Evolutionary conservation across 2,113 vertebrate species (phyloP).

Genomic region (Neodontobutis hainanensis): DNA sequence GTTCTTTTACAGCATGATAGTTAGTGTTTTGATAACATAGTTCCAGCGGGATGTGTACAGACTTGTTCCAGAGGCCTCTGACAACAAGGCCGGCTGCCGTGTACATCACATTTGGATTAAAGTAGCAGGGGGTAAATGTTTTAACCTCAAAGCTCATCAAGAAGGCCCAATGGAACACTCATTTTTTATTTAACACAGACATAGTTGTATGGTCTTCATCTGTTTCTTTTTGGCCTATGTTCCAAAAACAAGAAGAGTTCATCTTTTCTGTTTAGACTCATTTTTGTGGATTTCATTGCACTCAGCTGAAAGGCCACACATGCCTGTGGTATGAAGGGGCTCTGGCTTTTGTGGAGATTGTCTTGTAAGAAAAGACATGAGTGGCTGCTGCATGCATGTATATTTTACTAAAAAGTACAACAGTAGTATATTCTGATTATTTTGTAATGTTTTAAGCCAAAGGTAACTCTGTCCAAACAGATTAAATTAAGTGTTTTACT

Average conservation of each 20-base stretch:
- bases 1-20: neutral
- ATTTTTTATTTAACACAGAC: slow-evolving; percentile 12
- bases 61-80: neutral
- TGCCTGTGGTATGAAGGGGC: slow-evolving; percentile 16
- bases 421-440: no score
- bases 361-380: slow-evolving; percentile 11
- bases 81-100: neutral
- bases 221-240: slow-evolving; percentile 2
- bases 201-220: slow-evolving; percentile 17
- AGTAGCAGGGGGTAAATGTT: neutral
- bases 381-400: neutral
- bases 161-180: slow-evolving; percentile 1
- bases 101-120: slow-evolving; percentile 3
- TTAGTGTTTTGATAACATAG: slow-evolving; percentile 17
- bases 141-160: neutral
- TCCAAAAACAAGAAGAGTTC: neutral
- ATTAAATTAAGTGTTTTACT: no score
- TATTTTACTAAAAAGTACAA: neutral
- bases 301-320: slow-evolving; percentile 52
- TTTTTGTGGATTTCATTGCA: slow-evolving; percentile 47
- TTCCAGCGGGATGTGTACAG: slow-evolving; percentile 25
- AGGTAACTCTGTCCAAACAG: neutral
- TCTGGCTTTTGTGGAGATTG: neutral
- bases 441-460: neutral
- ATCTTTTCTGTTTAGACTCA: slow-evolving; percentile 15